Conservation (phyloP, 2,113 vertebrate genomes). For the Ceratotherium simum region DNA sequence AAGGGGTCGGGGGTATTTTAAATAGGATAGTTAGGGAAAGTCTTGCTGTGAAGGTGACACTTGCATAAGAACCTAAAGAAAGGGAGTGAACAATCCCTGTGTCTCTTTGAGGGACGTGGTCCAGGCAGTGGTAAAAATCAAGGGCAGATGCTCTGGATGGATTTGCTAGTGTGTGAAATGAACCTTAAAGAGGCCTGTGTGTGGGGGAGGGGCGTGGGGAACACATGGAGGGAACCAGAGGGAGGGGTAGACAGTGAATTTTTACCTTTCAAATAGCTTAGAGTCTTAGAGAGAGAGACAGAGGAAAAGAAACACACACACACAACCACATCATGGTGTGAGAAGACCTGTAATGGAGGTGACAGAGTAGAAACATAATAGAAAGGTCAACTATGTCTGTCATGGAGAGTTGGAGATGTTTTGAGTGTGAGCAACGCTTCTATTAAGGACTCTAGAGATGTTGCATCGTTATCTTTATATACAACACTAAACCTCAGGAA, state of each 20-base stretch:
- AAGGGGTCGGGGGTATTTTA: not conserved
- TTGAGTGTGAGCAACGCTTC: not conserved
- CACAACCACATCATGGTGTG: not conserved
- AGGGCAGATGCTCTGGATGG: not conserved
- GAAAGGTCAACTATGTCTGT: not conserved
- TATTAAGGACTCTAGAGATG: not conserved
- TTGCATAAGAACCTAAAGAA: not conserved
- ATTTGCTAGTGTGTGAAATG: not conserved
- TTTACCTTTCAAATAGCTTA: not conserved
- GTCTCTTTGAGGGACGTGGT: not conserved
- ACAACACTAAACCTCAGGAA: not conserved
- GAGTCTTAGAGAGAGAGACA: not conserved
- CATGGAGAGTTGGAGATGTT: not conserved
- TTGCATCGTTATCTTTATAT: not conserved
- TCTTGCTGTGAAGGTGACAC: not conserved
- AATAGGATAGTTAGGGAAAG: not conserved
- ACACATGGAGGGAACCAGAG: not conserved
- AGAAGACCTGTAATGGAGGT: not conserved
- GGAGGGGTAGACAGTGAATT: not conserved
- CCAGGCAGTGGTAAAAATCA: not conserved
- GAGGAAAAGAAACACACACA: not conserved
- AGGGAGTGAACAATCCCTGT: not conserved
- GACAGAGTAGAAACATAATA: not conserved
- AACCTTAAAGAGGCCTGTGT: not conserved
- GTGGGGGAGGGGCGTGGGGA: rapidly evolving